Evolutionary conservation across 2,797 vertebrate species (phyloP).

Genomic region (Tokudaia tokunoshimensis): DNA sequence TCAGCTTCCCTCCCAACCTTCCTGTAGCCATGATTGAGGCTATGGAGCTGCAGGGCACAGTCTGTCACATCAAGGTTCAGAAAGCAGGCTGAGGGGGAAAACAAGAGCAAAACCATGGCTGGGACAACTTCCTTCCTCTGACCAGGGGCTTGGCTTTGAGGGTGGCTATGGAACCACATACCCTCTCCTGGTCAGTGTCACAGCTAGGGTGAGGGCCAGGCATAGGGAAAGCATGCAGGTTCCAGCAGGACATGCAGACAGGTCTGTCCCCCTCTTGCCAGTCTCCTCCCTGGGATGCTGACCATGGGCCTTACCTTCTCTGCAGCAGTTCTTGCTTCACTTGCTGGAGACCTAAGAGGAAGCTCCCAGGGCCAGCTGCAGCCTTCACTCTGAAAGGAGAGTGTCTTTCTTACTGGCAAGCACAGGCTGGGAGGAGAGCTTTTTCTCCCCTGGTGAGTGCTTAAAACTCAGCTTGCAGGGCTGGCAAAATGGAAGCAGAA

Average conservation of each 20-base stretch:
- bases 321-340: fast-evolving
- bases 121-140: fast-evolving
- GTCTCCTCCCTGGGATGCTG: background rate
- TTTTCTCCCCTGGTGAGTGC: fast-evolving
- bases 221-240: fast-evolving
- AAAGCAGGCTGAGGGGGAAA: fast-evolving
- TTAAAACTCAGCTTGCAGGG: no score
- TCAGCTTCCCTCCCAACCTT: background rate
- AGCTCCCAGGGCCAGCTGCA: fast-evolving
- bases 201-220: background rate
- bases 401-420: fast-evolving
- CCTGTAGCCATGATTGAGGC: fast-evolving
- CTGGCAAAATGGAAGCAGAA: background rate
- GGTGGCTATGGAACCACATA: fast-evolving
- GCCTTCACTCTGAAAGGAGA: background rate
- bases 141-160: no score
- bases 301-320: background rate
- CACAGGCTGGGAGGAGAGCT: no score
- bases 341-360: fast-evolving
- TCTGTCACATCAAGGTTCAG: background rate
- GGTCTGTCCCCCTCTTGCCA: no score
- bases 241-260: no score
- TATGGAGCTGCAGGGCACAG: fast-evolving
- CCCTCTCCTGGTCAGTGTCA: no score
- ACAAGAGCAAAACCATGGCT: background rate